Evolutionary conservation across 2,113 vertebrate species (phyloP), one percentile per base, ranked within the genome.

Genomic region (Entomyzon cyanotis): DNA sequence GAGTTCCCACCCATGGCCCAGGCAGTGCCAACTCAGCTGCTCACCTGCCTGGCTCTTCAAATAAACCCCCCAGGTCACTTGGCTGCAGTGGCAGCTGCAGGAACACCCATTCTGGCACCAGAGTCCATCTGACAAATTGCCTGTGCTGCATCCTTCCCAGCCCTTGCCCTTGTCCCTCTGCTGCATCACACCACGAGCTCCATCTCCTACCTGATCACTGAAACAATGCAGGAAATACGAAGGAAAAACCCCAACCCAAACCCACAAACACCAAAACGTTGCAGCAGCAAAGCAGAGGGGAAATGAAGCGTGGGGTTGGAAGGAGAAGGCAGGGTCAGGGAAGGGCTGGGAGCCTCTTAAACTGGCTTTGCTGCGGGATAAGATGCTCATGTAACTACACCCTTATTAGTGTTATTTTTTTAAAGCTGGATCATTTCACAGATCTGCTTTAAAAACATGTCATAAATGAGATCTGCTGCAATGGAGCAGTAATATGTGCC

Each of bases 381-480:
- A 97, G 96, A 96, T 94, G 95, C 91, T 96, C 96, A 37, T 97
- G 95, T 97, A 96, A 96, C 96, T 95, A 96, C 96, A 89, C 95
- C 86, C 96, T 96, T 97, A 96, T 96, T 95, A 94, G 96, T 97
- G 96, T 97, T 97, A 81, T 96, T 96, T 92, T 96, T 96, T 95
- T 90, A 97, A 97, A 97, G 96, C 96, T 96, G 96, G 96, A 97
- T 96, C 95, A 94, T 96, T 97, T 97, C 91, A 95, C 94, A 97
- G 96, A 97, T 97, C 96, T 97, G 91, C 95, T 97, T 96, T 97
- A 96, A 94, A 97, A 97, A 97, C 96, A 96, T 97, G 91, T 95
- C 91, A 97, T 95, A 97, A 95, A 94, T 78, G 96, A 96, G 95
- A 92, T 96, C 95, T 94, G 92, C 94, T 93, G 93, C 94, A 90